Conservation (phyloP, 2,888 invertebrate species). For the Drosophila robusta region DNA sequence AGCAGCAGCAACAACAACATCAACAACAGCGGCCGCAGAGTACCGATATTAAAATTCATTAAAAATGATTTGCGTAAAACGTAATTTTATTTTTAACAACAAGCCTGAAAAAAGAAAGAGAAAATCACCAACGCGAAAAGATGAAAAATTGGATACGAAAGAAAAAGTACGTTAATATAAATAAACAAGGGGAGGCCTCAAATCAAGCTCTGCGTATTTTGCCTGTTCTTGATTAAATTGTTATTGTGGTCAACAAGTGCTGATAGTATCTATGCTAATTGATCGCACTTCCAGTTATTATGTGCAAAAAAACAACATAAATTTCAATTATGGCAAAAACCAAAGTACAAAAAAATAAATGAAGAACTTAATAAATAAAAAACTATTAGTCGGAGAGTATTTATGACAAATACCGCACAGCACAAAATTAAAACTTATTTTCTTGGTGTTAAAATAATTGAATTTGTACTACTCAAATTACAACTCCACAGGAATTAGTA, state of each 20-base stretch:
- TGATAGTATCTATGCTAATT: too few relatives aligned
- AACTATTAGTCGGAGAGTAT: too few relatives aligned
- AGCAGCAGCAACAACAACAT: conserved; percentile 26
- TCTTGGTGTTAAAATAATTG: too few relatives aligned
- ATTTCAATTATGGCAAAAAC: too few relatives aligned
- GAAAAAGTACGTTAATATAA: conserved; percentile 32
- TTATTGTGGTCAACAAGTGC: background rate
- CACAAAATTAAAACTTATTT: too few relatives aligned
- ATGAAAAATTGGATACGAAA: conserved; percentile 13
- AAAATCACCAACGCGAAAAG: conserved; percentile 11
- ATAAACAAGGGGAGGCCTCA: conserved; percentile 43
- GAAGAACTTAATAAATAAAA: too few relatives aligned
- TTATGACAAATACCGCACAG: too few relatives aligned
- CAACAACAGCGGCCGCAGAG: conserved; percentile 28
- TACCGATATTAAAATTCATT: conserved; percentile 78
- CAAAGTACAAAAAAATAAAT: too few relatives aligned
- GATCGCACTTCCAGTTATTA: too few relatives aligned
- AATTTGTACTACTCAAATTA: too few relatives aligned
- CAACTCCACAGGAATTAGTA: too few relatives aligned
- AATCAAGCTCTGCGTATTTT: background rate
- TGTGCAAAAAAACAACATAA: too few relatives aligned
- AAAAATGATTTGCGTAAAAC: conserved; percentile 81
- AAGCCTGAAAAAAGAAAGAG: conserved; percentile 40
- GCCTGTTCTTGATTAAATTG: background rate
- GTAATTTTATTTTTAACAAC: conserved; percentile 72